Evolutionary conservation across 2,797 vertebrate species (phyloP), one percentile per base, ranked within the genome.

Genomic region (Myotis myotis): DNA sequence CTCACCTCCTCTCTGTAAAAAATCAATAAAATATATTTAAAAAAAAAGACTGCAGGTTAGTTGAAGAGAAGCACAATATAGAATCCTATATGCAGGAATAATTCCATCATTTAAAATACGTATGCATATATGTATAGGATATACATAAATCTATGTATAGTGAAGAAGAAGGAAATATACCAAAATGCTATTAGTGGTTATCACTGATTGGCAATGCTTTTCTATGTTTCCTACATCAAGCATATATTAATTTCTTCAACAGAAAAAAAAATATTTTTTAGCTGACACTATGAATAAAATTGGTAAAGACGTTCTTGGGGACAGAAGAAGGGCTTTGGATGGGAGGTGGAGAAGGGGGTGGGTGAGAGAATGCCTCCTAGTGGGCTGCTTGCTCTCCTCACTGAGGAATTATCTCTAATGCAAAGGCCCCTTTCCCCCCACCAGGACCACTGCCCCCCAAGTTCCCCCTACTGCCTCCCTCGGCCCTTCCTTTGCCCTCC

Each of bases 221-320:
- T 55, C 57, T 84, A 60, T 51, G 19, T 49, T 85, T 76, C 60
- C 76, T 91, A 38, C 49, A 33, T 62, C 12, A 22, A 89, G n/a
- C 13, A n/a, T 41, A 17, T 44, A 92, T 68, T 87, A n/a, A 95
- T 84, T 89, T 89, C 28, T 47, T 76, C 87, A 85, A 72, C 17
- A 89, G 57, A 62, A 81, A 80, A 81, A 90, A 74, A 49, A 74
- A 76, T 70, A 44, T n/a, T 44, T 88, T 86, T 68, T 64, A 41
- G 30, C n/a, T 75, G 57, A 92, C 9, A 11, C 6, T 1, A 12
- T 82, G 87, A 33, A 41, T 94, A 49, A 92, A 51, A 70, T 38
- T 33, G 60, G 49, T 38, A 55, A 83, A 83, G 25, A 60, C 8
- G 87, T 55, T 87, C 72, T 51, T 66, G 57, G 66, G 36, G 25